Base-by-base conservation (phyloP, 2,888 invertebrate genomes). In the Eurytoma californica region DNA sequence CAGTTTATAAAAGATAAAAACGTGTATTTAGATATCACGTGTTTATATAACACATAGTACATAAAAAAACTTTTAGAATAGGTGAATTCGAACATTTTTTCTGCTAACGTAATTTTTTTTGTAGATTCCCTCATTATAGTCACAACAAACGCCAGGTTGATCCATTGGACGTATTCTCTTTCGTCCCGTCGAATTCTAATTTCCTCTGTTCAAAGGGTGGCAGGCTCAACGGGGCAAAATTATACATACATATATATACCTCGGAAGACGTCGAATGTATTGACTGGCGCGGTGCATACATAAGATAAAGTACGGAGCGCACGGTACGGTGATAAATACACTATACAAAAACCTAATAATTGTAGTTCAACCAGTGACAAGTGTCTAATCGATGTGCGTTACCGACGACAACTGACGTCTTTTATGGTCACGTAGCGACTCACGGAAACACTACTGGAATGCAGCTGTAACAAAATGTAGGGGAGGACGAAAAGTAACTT, bases 391-490 rank as follows among this genome's bases (percentile, higher is more conserved):
- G 28, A 76, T 69, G 53, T 77, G 60, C 66, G 20, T 60, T 66
- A 65, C 12, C 53, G 58, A 72, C 60, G 66, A 72, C 72, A 77
- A 63, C 72, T 72, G 30, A 66, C 65, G 39, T 66, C 16, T 66
- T 70, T 77, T 72, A 28, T 57, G 58, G 58, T 51, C 20, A 63
- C 30, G 60, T 30, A 30, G 9, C 9, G 55, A 9, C 39, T 53
- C 16, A 53, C 65, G 20, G 66, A 49, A 72, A 65, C 57, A 70
- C 67, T 67, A 51, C 60, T 53, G 47, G 30, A 75, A 68, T 60
- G 68, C 78, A 80, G 74, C 60, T 78, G 74, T 80, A 79, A 73
- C 66, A 72, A 72, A 39, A 9, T 9, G 7, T 39, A 39, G 39
- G 39, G 9, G 39, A 7, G 9, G 39, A 39, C 39, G 39, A 39